Percentiles rank a stretch among this genome's conserved stretches.
These are phyloP conservation scores for Hesperia comma DNA, from an alignment of 2,888 invertebrate species.

Conservation along the genomic window DNA sequence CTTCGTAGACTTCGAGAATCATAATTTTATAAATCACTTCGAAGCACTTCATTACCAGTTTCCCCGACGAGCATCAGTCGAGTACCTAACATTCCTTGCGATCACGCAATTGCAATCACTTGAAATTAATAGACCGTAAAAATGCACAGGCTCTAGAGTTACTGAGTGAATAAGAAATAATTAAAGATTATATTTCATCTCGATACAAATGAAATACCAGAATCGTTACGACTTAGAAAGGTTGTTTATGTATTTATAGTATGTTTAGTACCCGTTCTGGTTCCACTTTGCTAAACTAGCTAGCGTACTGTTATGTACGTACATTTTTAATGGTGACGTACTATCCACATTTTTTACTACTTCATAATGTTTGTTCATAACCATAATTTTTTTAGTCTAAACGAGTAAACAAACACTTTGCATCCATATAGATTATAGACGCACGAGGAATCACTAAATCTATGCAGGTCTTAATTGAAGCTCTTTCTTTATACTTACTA, in stretches of 20 bases:
- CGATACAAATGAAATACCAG: slow-evolving; percentile 11
- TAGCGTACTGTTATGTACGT: no score
- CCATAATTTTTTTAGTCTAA: no score
- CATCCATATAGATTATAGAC: no score
- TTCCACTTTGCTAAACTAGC: no score
- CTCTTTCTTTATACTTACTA: no score
- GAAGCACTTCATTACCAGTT: slow-evolving; percentile 20
- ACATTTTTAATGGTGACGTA: no score
- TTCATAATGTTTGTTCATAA: no score
- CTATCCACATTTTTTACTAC: no score
- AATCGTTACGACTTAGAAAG: not conserved
- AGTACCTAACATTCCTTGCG: slow-evolving; percentile 21
- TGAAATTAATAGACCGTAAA: slow-evolving; percentile 36
- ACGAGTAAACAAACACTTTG: no score
- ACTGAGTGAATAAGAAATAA: slow-evolving; percentile 33
- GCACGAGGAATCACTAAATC: no score
- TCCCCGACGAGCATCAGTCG: slow-evolving; percentile 9
- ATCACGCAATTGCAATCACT: slow-evolving; percentile 24
- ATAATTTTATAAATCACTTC: slow-evolving; percentile 13
- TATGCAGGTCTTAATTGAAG: no score
- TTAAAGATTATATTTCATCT: slow-evolving; percentile 26
- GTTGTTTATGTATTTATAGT: not conserved
- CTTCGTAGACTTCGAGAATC: not conserved
- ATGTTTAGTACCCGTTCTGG: not conserved
- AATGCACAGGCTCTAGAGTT: slow-evolving; percentile 32